phyloP scores from a whole-genome alignment of 2,888 invertebrate species.

The Stenodema calcarata region DNA sequence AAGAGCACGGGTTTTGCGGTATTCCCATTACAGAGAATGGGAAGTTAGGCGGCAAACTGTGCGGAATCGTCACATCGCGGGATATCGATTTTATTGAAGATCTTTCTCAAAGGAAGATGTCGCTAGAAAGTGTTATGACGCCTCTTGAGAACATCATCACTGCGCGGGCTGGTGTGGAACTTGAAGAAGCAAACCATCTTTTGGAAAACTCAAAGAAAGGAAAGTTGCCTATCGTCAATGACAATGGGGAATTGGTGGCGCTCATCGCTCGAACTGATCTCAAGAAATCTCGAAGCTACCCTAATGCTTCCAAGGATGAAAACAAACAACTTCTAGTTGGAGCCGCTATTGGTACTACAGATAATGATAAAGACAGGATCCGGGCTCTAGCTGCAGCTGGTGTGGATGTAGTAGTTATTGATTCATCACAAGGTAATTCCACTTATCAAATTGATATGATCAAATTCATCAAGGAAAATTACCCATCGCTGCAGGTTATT shows the following conservation, averaged over 20 bases:
- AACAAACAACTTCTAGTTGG: constrained; percentile 93
- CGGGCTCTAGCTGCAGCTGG: constrained; percentile 83
- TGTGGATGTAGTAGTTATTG: constrained; percentile 94
- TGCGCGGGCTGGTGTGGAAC: constrained; percentile 86
- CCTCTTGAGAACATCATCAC: constrained; percentile 84
- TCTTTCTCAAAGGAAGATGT: constrained; percentile 68
- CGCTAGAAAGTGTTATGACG: constrained; percentile 83
- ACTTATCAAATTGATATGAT: constrained; percentile 95
- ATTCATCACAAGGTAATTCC: constrained; percentile 98
- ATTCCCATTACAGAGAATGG: constrained; percentile 96
- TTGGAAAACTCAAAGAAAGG: constrained; percentile 97
- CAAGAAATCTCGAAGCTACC: constrained; percentile 96
- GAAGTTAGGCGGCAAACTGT: constrained; percentile 86
- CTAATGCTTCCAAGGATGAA: constrained; percentile 95
- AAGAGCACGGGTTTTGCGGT: constrained; percentile 91
- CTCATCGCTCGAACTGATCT: constrained; percentile 97
- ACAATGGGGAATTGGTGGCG: constrained; percentile 86
- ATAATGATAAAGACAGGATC: constrained; percentile 81
- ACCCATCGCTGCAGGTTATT: constrained; percentile 76
- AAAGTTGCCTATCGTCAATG: constrained; percentile 84
- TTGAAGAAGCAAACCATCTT: constrained; percentile 92
- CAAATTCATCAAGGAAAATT: constrained; percentile 84
- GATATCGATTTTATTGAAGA: constrained; percentile 92
- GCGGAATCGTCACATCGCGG: constrained; percentile 96
- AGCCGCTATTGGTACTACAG: constrained; percentile 91